phyloP scores from a whole-genome alignment of 2,797 vertebrate genomes.

The Lepidocolaptes lacrymiger region DNA sequence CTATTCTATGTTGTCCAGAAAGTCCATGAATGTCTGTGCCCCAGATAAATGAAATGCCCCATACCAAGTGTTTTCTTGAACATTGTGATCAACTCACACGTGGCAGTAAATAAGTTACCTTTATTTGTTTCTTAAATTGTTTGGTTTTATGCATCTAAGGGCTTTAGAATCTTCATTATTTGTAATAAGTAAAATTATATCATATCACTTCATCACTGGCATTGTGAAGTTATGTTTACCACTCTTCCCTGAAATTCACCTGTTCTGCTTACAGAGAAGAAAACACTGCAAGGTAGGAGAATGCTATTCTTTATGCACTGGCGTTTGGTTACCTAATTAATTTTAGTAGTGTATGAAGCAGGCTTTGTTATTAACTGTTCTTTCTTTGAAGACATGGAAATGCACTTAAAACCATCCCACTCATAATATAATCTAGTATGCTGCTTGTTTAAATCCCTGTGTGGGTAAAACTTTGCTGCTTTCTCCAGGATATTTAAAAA shows the following conservation, averaged over 20 bases:
- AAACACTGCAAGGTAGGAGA: not conserved
- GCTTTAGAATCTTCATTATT: not conserved
- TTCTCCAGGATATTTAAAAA: not conserved
- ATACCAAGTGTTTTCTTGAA: not conserved
- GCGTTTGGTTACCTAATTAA: not conserved
- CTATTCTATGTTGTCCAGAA: not conserved
- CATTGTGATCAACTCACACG: accelerated
- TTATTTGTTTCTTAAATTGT: not conserved
- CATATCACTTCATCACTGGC: not conserved
- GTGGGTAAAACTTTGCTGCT: not conserved
- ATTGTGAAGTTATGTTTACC: not conserved
- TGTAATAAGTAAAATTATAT: not conserved
- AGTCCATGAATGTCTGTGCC: not conserved
- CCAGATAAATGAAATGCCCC: not conserved
- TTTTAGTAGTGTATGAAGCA: not conserved
- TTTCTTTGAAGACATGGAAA: not conserved
- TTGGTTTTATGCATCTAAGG: not conserved
- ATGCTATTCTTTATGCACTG: not conserved
- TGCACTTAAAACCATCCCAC: not conserved
- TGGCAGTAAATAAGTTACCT: not conserved
- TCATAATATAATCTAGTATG: not conserved
- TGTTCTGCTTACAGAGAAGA: not conserved
- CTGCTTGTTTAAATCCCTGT: not conserved
- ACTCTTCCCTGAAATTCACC: not conserved
- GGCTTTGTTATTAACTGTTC: not conserved